Evolutionary conservation across 1,140 invertebrate species (phyloP), one percentile per base, ranked within the genome.

Genomic region (Lepidurus arcticus): DNA sequence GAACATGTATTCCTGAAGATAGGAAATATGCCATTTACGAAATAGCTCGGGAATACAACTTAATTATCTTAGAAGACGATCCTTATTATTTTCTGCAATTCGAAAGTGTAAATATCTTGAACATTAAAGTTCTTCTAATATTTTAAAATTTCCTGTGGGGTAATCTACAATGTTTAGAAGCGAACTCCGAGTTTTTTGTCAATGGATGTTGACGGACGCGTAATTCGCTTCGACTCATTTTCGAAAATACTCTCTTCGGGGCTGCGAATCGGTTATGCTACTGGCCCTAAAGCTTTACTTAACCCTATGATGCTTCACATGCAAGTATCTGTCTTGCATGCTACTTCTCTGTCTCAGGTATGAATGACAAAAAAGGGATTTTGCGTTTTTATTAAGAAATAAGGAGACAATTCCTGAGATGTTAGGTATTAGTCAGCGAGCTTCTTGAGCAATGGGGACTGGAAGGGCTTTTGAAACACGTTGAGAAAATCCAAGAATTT

Each of bases 1-100:
- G 92, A 8, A 86, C 87, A 11, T 88, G 90, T 8, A 85, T 93
- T 65, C 85, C 90, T 0, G 83, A 88, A n/a, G 87, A 90, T 42
- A 87, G 92, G 79, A 88, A 91, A 74, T 86, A 88, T 78, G 87
- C 90, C 84, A 91, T 94, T 44, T 94, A 94, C 82, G 86, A 88
- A 80, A 88, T 94, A 81, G 91, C 91, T 26, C 91, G 90, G 83
- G 87, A 90, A 82, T 93, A 92, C 83, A 89, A 94, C 85, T 88
- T 94, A 43, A 81, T 94, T 0, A 93, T 94, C 78, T 82, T 94
- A 0, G 93, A 94, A 83, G 93, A 94, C 82, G 92, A 94, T 86
- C 91, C 93, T 2, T 94, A 93, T 82, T 92, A 90, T 83, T 93
- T 91, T 83, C 85, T 94, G 81, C 90, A 92, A 82, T 94, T 91